Percentiles rank a stretch among this genome's conserved stretches.
These are phyloP conservation scores for Nomada ferruginata DNA, from an alignment of 2,888 invertebrate species.

Conservation along the genomic window DNA sequence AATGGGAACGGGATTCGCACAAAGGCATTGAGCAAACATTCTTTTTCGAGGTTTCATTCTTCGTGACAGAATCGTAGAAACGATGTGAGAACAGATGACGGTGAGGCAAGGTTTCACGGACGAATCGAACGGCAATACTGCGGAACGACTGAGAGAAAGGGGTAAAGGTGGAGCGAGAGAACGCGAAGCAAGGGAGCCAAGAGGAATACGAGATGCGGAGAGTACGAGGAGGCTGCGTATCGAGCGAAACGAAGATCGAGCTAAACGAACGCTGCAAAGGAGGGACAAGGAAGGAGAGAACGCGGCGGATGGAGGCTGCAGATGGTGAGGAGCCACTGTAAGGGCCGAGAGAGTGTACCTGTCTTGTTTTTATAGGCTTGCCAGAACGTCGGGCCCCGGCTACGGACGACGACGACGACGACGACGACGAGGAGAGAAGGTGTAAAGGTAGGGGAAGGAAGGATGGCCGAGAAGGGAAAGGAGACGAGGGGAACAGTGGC, in stretches of 20 bases:
- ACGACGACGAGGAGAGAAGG: constrained; percentile 64
- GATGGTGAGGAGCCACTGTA: constrained; percentile 83
- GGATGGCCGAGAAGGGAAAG: constrained; percentile 63
- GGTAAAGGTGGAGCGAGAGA: constrained; percentile 5
- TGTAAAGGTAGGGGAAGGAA: constrained; percentile 66
- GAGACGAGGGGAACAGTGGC: constrained; percentile 63
- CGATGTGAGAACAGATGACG: constrained; percentile 74
- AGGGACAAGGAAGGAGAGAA: constrained; percentile 71
- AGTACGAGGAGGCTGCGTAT: constrained; percentile 15
- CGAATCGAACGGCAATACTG: constrained; percentile 70
- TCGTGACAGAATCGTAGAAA: constrained; percentile 73
- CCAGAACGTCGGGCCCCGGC: constrained; percentile 80
- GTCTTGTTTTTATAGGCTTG: constrained; percentile 84
- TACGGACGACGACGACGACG: constrained; percentile 69
- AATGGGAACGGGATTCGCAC: constrained; percentile 69
- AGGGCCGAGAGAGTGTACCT: constrained; percentile 83
- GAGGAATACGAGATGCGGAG: background rate
- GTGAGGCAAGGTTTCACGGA: constrained; percentile 70
- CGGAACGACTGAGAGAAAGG: constrained; percentile 45
- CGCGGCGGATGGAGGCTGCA: constrained; percentile 77
- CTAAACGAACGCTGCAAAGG: constrained; percentile 52
- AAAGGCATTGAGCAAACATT: constrained; percentile 69
- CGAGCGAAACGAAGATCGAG: constrained; percentile 42
- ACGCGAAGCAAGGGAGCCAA: background rate
- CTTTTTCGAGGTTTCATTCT: constrained; percentile 71